Percentiles rank a stretch among this genome's conserved stretches.
Conservation (phyloP, 1,140 invertebrate genomes). For the Listronotus oregonensis region DNA sequence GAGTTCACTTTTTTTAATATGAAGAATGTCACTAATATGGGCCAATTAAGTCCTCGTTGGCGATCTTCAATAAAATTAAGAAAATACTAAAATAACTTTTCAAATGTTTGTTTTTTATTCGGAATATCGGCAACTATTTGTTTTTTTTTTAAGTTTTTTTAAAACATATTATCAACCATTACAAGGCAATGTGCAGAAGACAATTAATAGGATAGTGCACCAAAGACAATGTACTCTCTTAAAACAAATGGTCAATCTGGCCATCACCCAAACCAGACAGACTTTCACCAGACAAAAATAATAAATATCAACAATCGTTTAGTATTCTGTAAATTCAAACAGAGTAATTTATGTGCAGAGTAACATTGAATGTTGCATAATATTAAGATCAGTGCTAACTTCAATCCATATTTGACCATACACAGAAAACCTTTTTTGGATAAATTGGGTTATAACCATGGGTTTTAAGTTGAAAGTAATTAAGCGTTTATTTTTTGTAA, state of each 20-base stretch:
- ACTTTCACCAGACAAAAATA: slow-evolving; percentile 16
- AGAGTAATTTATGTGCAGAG: slow-evolving; percentile 23
- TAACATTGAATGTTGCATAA: slow-evolving; percentile 33
- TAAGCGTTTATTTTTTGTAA: slow-evolving; percentile 11
- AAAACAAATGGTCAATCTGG: background rate
- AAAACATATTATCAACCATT: too few species aligned
- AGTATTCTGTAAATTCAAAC: slow-evolving; percentile 23
- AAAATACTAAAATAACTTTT: too few species aligned
- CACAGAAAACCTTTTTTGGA: slow-evolving; percentile 23
- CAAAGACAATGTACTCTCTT: too few species aligned
- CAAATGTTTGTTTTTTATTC: too few species aligned
- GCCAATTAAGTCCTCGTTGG: too few species aligned
- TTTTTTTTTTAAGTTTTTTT: too few species aligned
- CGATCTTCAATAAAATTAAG: too few species aligned
- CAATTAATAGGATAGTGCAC: too few species aligned
- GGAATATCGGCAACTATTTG: too few species aligned
- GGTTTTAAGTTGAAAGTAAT: slow-evolving; percentile 7
- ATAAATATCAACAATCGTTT: slow-evolving; percentile 13
- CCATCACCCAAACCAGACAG: slow-evolving; percentile 1
- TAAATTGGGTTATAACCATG: slow-evolving; percentile 29
- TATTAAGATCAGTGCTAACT: slow-evolving; percentile 29
- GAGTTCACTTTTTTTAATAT: too few species aligned
- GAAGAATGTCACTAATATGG: too few species aligned
- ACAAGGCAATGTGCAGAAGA: too few species aligned
- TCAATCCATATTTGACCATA: slow-evolving; percentile 17